Percentiles rank a stretch among this genome's conserved stretches.
phyloP scores from a whole-genome alignment of 2,888 invertebrate species.

The Machimus atricapillus region DNA sequence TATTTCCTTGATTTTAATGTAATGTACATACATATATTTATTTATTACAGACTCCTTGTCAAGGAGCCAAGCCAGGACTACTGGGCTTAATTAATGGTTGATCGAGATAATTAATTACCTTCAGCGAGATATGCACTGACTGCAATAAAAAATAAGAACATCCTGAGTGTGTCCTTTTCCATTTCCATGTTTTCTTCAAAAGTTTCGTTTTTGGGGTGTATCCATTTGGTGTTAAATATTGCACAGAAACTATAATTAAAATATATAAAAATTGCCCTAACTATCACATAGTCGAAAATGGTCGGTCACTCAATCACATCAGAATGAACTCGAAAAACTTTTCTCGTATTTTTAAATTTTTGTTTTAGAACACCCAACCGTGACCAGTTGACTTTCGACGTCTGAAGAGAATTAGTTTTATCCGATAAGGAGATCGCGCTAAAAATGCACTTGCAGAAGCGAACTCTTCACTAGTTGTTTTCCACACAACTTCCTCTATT shows the following conservation, averaged over 20 bases:
- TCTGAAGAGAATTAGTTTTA: neutral
- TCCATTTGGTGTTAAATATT: constrained; percentile 4
- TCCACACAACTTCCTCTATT: constrained; percentile 3
- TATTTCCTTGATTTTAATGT: too few relatives aligned
- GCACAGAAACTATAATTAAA: neutral
- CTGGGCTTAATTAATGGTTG: neutral
- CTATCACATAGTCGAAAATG: neutral
- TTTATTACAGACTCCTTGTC: too few relatives aligned
- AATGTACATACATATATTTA: too few relatives aligned
- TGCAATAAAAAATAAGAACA: neutral
- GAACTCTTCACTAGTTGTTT: neutral
- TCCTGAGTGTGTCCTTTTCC: neutral
- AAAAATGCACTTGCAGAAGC: neutral
- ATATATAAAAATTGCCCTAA: neutral
- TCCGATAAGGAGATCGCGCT: neutral
- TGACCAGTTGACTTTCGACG: neutral
- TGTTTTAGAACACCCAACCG: constrained; percentile 19
- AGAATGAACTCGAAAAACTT: neutral
- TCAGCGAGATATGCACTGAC: neutral
- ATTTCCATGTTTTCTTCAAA: neutral
- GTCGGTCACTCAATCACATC: neutral
- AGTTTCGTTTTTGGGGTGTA: neutral
- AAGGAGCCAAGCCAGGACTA: neutral
- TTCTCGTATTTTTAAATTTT: neutral
- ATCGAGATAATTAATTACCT: neutral